Evolutionary conservation across 2,888 invertebrate genomes (phyloP), one percentile per base, ranked within the genome.

Genomic region (Tenthredo livida): DNA sequence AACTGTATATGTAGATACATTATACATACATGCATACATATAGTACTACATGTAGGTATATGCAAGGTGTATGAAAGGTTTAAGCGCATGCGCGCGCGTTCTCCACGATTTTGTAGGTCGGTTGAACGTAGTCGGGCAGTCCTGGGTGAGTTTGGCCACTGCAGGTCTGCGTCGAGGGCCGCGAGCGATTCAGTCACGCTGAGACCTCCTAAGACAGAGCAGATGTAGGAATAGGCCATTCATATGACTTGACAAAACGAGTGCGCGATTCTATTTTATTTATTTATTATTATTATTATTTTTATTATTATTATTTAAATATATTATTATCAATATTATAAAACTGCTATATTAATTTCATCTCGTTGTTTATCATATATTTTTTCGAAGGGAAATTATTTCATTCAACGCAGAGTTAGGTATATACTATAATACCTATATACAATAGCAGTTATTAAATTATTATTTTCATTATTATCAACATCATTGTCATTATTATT

Each of bases 181-280:
- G 80, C 80, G 33, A 61, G 80, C 61, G 83, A 86, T 86, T 88
- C 88, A 89, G 89, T 89, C 87, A 88, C 87, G 88, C 89, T 87
- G 85, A 88, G 87, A 85, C 88, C 87, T 87, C 87, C 85, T 82
- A 86, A 84, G 87, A 88, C 85, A 85, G 86, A 86, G 43, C 83
- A 84, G 85, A 84, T 70, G 85, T 82, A 80, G 37, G 70, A 82
- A 70, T 61, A 72, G 83, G 84, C 84, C 85, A 75, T 84, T 73
- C 43, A 84, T 54, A 54, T 75, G 75, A 84, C 58, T 84, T 84
- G 85, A 84, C 84, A n/a, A 29, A 67, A 85, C 83, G 73, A 83
- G 58, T 70, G 84, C 73, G 85, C 84, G 85, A 54, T 50, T 54
- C 33, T 83, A 33, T 83, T 83, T 67, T 67, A 61, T 54, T 83